Percentiles rank a stretch among this genome's conserved stretches.
Conservation (phyloP, 2,113 vertebrate genomes). For the Junco hyemalis region DNA sequence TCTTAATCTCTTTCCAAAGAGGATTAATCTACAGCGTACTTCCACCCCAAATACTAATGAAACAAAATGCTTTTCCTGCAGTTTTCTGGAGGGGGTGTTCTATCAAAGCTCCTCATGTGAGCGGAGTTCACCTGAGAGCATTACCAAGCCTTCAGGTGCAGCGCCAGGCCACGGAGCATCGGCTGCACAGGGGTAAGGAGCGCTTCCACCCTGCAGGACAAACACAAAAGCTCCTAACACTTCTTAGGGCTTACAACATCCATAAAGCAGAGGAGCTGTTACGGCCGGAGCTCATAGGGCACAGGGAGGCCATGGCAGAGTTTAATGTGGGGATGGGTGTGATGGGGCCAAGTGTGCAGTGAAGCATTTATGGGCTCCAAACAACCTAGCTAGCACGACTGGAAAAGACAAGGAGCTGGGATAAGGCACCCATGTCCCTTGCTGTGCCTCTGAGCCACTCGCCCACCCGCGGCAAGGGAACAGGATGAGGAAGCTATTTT, state of each 20-base stretch:
- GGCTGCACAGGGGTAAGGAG: rapidly evolving
- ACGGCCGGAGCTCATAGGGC: rapidly evolving
- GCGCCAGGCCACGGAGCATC: rapidly evolving
- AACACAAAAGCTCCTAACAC: not conserved
- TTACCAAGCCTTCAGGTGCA: not conserved
- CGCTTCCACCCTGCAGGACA: not conserved
- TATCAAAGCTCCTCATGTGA: not conserved
- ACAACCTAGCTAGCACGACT: rapidly evolving
- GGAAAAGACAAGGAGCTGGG: not conserved
- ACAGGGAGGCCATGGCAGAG: rapidly evolving
- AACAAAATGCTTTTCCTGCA: not conserved
- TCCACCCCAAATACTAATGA: not conserved
- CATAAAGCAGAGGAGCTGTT: not conserved
- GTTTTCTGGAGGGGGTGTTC: not conserved
- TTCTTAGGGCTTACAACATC: not conserved
- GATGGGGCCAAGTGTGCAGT: rapidly evolving
- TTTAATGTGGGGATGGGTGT: rapidly evolving
- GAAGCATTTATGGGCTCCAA: not conserved
- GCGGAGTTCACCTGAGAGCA: not conserved
- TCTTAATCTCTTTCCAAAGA: conserved; percentile 55
- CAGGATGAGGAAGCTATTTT: not conserved
- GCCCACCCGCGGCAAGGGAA: not conserved
- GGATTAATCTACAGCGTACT: conserved; percentile 33
- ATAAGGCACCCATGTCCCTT: not conserved
- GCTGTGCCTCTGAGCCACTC: not conserved